phyloP scores from a whole-genome alignment of 2,797 vertebrate genomes.

The Tragelaphus eurycerus region DNA sequence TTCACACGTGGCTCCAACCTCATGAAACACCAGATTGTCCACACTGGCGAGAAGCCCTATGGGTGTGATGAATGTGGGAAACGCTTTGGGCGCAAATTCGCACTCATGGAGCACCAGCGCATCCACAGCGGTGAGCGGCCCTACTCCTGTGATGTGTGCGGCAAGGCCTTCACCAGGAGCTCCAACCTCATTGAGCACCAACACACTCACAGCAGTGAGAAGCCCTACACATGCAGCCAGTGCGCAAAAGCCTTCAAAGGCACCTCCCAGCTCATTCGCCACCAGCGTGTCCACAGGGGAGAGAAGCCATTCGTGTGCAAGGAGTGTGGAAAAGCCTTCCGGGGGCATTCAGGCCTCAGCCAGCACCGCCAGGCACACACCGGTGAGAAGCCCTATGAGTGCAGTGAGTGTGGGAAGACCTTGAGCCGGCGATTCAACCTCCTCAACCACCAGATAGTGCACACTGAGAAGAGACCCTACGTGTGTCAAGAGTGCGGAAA shows the following conservation, averaged over 20 bases:
- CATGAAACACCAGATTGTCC: slow-evolving; percentile 69
- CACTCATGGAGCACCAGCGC: slow-evolving; percentile 61
- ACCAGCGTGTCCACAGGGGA: slow-evolving; percentile 61
- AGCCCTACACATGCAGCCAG: slow-evolving; percentile 66
- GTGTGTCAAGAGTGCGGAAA: background rate
- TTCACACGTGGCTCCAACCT: slow-evolving; percentile 76
- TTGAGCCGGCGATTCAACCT: slow-evolving; percentile 69
- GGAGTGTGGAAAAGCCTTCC: slow-evolving; percentile 69
- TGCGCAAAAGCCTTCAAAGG: slow-evolving; percentile 70
- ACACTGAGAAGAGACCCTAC: background rate
- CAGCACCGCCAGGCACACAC: slow-evolving; percentile 69
- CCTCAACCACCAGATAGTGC: slow-evolving; percentile 73
- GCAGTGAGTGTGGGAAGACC: slow-evolving; percentile 51
- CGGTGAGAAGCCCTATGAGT: slow-evolving; percentile 63
- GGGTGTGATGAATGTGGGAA: slow-evolving; percentile 70
- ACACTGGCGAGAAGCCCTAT: slow-evolving; percentile 70
- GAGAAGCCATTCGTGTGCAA: slow-evolving; percentile 68
- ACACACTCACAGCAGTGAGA: slow-evolving; percentile 69
- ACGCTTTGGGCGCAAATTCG: slow-evolving; percentile 71
- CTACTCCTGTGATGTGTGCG: slow-evolving; percentile 64
- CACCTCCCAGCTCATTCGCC: slow-evolving; percentile 65
- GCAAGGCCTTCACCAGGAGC: slow-evolving; percentile 75
- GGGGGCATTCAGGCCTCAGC: slow-evolving; percentile 71
- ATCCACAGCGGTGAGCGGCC: slow-evolving; percentile 70
- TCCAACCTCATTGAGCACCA: slow-evolving; percentile 71